Conservation (phyloP, 2,113 vertebrate species). For the Siniperca chuatsi region DNA sequence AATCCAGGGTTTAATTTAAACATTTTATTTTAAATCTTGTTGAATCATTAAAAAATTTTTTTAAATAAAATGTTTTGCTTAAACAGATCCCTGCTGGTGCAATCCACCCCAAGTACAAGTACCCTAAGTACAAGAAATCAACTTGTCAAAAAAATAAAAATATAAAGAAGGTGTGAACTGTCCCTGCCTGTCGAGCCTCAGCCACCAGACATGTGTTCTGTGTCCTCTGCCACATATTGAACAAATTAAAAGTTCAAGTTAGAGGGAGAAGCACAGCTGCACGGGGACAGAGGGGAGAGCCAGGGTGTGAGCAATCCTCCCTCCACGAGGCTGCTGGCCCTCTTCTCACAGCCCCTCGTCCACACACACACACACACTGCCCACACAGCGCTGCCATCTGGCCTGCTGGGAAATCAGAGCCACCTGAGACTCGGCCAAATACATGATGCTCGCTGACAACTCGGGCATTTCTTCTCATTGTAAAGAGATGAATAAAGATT, state of each 20-base stretch:
- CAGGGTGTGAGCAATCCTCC: slow-evolving; percentile 80
- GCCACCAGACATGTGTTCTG: slow-evolving; percentile 66
- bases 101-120: not conserved
- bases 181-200: slow-evolving; percentile 28
- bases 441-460: slow-evolving; percentile 73
- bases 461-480: slow-evolving; percentile 69
- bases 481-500: slow-evolving; percentile 71
- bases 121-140: not conserved
- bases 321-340: slow-evolving; percentile 69
- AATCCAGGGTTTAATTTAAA: not conserved
- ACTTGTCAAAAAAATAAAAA: not conserved
- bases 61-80: not conserved
- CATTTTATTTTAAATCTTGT: not conserved
- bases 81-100: not conserved
- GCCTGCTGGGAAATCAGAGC: slow-evolving; percentile 82
- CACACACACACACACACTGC: slow-evolving; percentile 59
- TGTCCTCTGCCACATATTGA: slow-evolving; percentile 76
- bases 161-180: slow-evolving; percentile 2
- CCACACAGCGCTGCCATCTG: slow-evolving; percentile 85
- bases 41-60: not conserved
- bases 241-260: slow-evolving; percentile 80
- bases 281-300: slow-evolving; percentile 66
- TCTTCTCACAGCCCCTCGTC: slow-evolving; percentile 69
- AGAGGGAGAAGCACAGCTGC: slow-evolving; percentile 78
- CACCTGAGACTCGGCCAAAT: slow-evolving; percentile 81